These are phyloP conservation scores for Polietes domitor DNA, from an alignment of 2,888 invertebrate species.

Conservation along the genomic window DNA sequence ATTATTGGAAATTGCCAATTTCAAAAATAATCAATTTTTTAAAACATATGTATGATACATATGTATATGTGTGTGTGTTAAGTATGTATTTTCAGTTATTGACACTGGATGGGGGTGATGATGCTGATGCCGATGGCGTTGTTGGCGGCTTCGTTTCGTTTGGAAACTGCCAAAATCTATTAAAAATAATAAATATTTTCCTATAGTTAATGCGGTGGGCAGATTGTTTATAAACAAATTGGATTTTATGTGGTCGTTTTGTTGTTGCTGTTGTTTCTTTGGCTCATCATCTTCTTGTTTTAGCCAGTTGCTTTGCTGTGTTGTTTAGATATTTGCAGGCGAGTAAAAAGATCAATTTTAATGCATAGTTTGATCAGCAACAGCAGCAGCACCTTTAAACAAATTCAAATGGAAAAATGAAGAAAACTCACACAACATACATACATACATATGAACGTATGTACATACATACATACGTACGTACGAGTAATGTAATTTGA, in stretches of 20 bases:
- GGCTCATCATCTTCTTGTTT: neutral
- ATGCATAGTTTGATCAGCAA: neutral
- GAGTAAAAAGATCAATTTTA: neutral
- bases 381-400: neutral
- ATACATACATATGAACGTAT: too few species aligned
- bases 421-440: too few species aligned
- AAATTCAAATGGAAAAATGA: neutral
- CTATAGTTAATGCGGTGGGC: conserved; percentile 10
- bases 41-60: too few species aligned
- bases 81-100: too few species aligned
- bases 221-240: conserved; percentile 19
- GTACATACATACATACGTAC: too few species aligned
- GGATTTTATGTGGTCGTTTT: neutral
- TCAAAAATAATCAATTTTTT: too few species aligned
- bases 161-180: neutral
- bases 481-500: conserved; percentile 31
- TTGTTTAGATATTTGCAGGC: neutral
- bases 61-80: too few species aligned
- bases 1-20: too few species aligned
- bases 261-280: neutral
- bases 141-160: neutral
- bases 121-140: too few species aligned
- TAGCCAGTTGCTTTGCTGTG: neutral
- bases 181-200: conserved; percentile 1
- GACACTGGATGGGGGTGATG: too few species aligned